phyloP scores from a whole-genome alignment of 2,797 vertebrate species.

The Gambelia wislizenii region DNA sequence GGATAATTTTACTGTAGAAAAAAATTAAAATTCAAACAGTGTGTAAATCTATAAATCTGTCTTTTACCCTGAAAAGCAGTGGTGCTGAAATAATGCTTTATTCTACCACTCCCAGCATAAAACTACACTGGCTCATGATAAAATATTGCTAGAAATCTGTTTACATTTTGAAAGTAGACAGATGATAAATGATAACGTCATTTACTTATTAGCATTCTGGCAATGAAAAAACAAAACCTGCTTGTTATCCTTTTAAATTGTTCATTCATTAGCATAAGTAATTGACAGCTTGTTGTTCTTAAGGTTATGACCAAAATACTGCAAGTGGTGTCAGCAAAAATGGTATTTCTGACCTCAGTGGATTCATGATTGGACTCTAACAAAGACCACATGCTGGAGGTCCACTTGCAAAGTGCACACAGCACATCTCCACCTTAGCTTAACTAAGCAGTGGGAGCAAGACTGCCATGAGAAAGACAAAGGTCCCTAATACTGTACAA shows the following conservation, averaged over 20 bases:
- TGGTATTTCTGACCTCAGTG: conserved; percentile 51
- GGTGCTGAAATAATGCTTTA: conserved; percentile 47
- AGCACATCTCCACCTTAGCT: conserved; percentile 31
- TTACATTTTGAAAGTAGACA: conserved; percentile 60
- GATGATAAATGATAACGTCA: conserved; percentile 57
- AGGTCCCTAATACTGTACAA: conserved; percentile 53
- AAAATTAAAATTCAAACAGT: conserved; percentile 64
- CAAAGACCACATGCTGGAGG: neutral
- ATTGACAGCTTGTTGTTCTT: conserved; percentile 73
- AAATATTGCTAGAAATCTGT: conserved; percentile 58
- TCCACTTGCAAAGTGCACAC: conserved; percentile 46
- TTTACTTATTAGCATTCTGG: conserved; percentile 62
- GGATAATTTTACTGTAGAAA: conserved; percentile 51
- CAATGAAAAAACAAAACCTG: conserved; percentile 51
- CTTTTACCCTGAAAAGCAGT: conserved; percentile 51
- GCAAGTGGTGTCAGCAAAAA: conserved; percentile 48
- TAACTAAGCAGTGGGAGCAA: conserved; percentile 35
- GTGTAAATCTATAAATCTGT: conserved; percentile 51
- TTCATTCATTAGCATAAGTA: conserved; percentile 62
- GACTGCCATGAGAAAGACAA: conserved; percentile 36
- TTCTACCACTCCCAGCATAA: conserved; percentile 39
- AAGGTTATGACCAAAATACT: conserved; percentile 44
- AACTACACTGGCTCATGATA: conserved; percentile 33
- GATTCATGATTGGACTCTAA: conserved; percentile 61
- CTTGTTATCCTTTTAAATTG: conserved; percentile 56